A percentile compares a stretch with the other conserved stretches of the same genome.
phyloP scores from a whole-genome alignment of 2,888 invertebrate species.

The Neoascia interrupta region DNA sequence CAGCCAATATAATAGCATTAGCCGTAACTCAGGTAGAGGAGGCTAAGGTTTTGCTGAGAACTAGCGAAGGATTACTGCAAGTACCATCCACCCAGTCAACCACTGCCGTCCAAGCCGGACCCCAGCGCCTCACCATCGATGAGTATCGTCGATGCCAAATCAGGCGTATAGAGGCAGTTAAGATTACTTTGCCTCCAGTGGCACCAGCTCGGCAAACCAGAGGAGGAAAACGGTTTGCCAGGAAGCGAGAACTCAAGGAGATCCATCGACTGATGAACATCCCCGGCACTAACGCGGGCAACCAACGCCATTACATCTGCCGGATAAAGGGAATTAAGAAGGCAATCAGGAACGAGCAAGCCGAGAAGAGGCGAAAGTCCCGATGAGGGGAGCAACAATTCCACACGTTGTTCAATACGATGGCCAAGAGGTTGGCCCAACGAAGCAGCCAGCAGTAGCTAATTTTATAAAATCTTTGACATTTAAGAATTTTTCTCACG shows the following conservation, averaged over 20 bases:
- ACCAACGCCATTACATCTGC: background rate
- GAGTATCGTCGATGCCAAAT: background rate
- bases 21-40: background rate
- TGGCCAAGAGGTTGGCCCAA: no score
- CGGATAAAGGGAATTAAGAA: background rate
- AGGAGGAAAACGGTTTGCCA: no score
- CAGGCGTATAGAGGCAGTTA: no score
- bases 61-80: no score
- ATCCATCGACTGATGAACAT: background rate
- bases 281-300: background rate
- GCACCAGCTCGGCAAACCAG: no score
- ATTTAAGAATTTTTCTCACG: no score
- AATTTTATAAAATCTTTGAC: no score
- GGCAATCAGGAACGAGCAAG: background rate
- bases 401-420: background rate
- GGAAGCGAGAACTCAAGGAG: no score
- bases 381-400: background rate
- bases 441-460: no score
- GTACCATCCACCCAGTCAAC: background rate
- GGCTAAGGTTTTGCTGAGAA: no score
- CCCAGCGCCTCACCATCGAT: background rate
- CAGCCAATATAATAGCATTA: background rate
- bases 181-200: background rate
- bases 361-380: background rate
- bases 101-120: background rate